A percentile compares a stretch with the other conserved stretches of the same genome.
These are phyloP conservation scores for Villa cingulata DNA, from an alignment of 2,888 invertebrate species.

Conservation along the genomic window DNA sequence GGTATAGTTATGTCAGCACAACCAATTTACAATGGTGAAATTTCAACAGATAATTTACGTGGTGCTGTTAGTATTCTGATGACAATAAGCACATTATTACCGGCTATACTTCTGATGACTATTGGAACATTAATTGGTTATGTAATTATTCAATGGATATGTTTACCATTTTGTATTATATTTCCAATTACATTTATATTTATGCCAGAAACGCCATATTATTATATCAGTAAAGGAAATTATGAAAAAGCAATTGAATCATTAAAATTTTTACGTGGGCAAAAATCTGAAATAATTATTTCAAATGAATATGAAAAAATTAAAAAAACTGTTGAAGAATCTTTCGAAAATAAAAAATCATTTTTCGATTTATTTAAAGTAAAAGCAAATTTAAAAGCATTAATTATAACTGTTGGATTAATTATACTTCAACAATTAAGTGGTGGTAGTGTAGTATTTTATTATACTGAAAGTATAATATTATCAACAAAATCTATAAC, in stretches of 20 bases:
- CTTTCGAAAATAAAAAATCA: neutral
- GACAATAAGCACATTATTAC: conserved; percentile 20
- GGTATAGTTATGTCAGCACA: neutral
- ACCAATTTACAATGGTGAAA: conserved; percentile 7
- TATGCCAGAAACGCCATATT: conserved; percentile 64
- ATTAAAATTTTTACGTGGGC: neutral
- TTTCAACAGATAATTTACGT: neutral
- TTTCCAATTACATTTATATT: conserved; percentile 44
- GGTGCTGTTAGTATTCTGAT: conserved; percentile 17
- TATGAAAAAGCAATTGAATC: conserved; percentile 44
- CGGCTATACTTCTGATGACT: conserved; percentile 35
- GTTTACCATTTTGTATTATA: conserved; percentile 28
- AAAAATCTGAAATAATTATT: neutral
- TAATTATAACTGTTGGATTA: neutral
- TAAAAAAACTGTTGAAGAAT: neutral
- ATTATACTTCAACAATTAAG: neutral
- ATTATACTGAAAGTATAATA: neutral
- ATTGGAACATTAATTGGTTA: conserved; percentile 54
- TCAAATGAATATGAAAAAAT: neutral
- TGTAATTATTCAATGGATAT: conserved; percentile 44
- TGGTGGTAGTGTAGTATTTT: neutral
- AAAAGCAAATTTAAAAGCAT: neutral
- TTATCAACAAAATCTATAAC: neutral
- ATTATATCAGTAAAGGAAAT: conserved; percentile 41
- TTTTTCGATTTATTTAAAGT: neutral